Conservation (phyloP, 2,113 vertebrate genomes). For the Anarrhichthys ocellatus region DNA sequence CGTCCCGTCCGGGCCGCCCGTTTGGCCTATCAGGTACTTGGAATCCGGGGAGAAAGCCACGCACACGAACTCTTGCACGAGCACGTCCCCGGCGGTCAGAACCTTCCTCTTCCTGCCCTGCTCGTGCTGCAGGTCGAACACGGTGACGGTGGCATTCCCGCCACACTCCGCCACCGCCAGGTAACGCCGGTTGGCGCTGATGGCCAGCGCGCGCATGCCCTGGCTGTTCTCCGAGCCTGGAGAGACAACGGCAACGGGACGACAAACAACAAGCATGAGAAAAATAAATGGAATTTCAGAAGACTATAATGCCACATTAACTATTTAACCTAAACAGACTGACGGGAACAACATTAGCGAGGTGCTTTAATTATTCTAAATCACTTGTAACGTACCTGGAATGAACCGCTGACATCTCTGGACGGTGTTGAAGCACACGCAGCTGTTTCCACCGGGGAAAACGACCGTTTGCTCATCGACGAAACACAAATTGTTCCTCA, state of each 20-base stretch:
- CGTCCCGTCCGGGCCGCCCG: slow-evolving; percentile 85
- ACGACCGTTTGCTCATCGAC: slow-evolving; percentile 89
- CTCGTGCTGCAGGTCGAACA: slow-evolving; percentile 88
- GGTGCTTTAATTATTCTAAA: background rate
- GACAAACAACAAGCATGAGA: background rate
- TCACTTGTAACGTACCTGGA: slow-evolving; percentile 82
- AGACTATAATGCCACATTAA: background rate
- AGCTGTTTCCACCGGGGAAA: slow-evolving; percentile 89
- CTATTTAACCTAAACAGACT: background rate
- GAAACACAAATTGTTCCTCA: slow-evolving; percentile 89
- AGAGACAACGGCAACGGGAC: background rate
- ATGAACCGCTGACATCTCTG: slow-evolving; percentile 90
- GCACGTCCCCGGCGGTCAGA: slow-evolving; percentile 80
- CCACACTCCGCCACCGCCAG: slow-evolving; percentile 89
- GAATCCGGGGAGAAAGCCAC: slow-evolving; percentile 94
- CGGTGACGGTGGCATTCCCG: slow-evolving; percentile 85
- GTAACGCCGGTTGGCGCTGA: slow-evolving; percentile 89
- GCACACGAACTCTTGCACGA: slow-evolving; percentile 80
- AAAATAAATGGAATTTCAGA: background rate
- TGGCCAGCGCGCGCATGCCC: slow-evolving; percentile 87
- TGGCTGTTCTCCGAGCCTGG: slow-evolving; percentile 88
- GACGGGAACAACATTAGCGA: background rate
- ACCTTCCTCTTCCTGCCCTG: slow-evolving; percentile 86
- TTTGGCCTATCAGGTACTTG: slow-evolving; percentile 88
- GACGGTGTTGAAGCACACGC: slow-evolving; percentile 88